phyloP scores from a whole-genome alignment of 2,113 vertebrate species.

The Tympanuchus pallidicinctus region DNA sequence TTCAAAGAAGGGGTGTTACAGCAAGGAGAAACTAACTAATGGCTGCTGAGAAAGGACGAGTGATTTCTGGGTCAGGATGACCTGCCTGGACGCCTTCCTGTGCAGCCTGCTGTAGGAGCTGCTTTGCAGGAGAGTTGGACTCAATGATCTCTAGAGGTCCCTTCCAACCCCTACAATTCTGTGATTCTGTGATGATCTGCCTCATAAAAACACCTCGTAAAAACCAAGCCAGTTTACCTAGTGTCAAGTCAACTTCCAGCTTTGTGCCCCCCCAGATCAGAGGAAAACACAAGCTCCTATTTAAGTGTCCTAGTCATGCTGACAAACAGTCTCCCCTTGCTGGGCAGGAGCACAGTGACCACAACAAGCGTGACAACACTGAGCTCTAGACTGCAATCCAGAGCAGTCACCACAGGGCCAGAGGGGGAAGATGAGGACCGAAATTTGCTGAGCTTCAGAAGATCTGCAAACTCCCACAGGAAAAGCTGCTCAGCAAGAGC shows the following conservation, averaged over 20 bases:
- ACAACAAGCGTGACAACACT: neutral
- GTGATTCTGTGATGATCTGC: neutral
- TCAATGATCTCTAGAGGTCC: no score
- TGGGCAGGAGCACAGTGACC: neutral
- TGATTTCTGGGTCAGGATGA: neutral
- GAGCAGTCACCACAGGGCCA: neutral
- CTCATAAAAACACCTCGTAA: neutral
- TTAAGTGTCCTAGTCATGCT: neutral
- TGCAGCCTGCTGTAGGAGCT: no score
- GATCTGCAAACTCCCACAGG: neutral
- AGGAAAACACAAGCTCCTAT: neutral
- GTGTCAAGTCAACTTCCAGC: neutral
- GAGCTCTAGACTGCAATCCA: neutral
- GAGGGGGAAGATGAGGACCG: neutral
- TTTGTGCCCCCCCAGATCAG: neutral
- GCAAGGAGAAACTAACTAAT: neutral
- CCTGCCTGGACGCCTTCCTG: no score
- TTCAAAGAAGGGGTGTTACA: neutral
- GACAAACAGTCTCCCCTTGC: neutral
- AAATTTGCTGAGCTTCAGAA: neutral
- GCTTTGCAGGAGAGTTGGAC: no score
- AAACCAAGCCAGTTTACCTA: neutral
- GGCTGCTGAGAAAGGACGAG: neutral
- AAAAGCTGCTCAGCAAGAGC: neutral
- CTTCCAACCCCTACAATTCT: no score